phyloP scores from a whole-genome alignment of 2,888 invertebrate genomes.

The Fragum fragum region DNA sequence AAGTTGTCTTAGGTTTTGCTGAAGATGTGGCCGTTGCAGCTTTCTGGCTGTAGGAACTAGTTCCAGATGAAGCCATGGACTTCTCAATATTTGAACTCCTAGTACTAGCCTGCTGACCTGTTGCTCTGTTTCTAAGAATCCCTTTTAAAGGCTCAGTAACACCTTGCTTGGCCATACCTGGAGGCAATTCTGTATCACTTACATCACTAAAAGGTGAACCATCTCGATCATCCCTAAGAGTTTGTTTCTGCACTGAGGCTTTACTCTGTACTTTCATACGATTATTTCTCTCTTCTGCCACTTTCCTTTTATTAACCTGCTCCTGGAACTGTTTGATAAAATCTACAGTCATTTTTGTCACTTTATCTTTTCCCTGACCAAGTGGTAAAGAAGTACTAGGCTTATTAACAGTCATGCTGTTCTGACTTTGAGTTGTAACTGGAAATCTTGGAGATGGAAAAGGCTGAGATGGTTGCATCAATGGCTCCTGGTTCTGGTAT shows the following conservation, averaged over 20 bases:
- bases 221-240: neutral
- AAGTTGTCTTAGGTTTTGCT: neutral
- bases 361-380: constrained; percentile 6
- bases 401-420: neutral
- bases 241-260: constrained; percentile 7
- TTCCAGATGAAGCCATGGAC: neutral
- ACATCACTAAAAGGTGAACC: constrained; percentile 22
- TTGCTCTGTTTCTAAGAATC: neutral
- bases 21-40: neutral
- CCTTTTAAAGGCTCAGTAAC: neutral
- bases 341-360: constrained; percentile 1
- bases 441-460: neutral
- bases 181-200: neutral
- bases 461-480: neutral
- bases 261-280: constrained; percentile 13
- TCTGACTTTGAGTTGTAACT: neutral
- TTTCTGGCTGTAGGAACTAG: neutral
- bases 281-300: neutral
- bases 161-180: neutral
- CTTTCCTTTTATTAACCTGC: constrained; percentile 11
- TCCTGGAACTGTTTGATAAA: constrained; percentile 20
- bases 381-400: too few relatives aligned
- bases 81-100: neutral
- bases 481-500: neutral
- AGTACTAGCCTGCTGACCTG: neutral